Percentiles rank a stretch among this genome's conserved stretches.
These are phyloP conservation scores for Anguilla marmorata DNA, from an alignment of 2,797 vertebrate genomes.

Conservation along the genomic window DNA sequence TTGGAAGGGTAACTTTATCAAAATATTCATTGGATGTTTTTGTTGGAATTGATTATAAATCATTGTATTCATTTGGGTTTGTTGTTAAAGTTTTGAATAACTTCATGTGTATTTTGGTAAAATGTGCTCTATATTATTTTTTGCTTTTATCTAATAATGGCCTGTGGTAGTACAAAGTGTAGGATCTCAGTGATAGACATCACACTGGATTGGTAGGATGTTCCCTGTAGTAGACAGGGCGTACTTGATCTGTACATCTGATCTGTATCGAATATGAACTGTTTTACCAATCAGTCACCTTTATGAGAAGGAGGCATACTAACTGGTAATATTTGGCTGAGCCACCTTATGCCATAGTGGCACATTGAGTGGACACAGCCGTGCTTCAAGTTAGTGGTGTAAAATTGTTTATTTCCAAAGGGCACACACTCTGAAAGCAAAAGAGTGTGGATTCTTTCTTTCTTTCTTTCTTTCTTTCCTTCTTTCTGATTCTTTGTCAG, in stretches of 20 bases:
- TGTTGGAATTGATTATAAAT: slow-evolving; percentile 8
- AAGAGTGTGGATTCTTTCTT: background rate
- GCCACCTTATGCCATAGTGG: background rate
- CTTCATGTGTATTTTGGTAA: background rate
- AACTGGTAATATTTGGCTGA: background rate
- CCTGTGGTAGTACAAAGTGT: background rate
- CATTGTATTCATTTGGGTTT: background rate
- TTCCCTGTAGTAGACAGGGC: background rate
- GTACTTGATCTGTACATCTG: background rate
- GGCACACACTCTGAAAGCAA: background rate
- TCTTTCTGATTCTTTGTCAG: background rate
- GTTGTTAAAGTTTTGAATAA: background rate
- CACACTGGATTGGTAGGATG: background rate
- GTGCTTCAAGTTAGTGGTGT: background rate
- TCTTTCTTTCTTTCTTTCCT: background rate
- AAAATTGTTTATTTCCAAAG: background rate
- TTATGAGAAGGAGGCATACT: background rate
- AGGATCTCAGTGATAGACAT: background rate
- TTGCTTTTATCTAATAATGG: background rate
- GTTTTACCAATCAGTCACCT: background rate
- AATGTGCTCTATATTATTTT: background rate
- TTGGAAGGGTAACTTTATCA: background rate
- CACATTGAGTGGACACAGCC: background rate
- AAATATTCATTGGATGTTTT: background rate
- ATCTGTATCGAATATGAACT: background rate